Base-by-base conservation (phyloP, 2,888 invertebrate species). In the Entomobrya multifasciata region DNA sequence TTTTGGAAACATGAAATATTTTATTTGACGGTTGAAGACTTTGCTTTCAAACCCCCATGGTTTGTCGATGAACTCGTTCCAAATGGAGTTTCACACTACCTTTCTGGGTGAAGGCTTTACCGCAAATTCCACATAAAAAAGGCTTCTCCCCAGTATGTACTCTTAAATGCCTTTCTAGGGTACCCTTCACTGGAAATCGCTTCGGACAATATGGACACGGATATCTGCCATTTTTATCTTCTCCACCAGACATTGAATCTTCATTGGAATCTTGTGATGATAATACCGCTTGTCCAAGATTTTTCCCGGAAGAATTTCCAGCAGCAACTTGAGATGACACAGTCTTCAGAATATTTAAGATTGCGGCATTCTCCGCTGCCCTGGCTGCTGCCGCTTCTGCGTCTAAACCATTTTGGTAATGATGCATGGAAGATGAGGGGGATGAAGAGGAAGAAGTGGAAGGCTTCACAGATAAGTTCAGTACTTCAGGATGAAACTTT, bases 61-160 rank as follows among this genome's bases (percentile, higher is more conserved):
- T 52, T 65, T 86, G 80, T 17, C 86, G 49, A 27, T 88, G 88
- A 70, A 88, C 88, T 22, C 88, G 83, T 49, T 88, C 87, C 17
- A 87, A 60, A 80, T 88, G 88, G 0, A 88, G 81, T 55, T 88
- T 88, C 3, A 88, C 88, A 27, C 84, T 84, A 4, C 88, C 88
- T 65, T 88, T 88, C 41, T 88, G 88, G 0, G 88, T 88, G 41
- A 88, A 88, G 0, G 84, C 81, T 30, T 88, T 88, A 0, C 88
- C 87, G 30, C 87, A 88, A 2, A 80, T 52, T 30, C 85, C 79
- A 49, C 85, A 86, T 0, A 79, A 13, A 30, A 86, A 86, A 0
- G 85, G 85, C 49, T 86, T 86, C 47, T 86, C 85, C 0, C 85
- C 85, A 0, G 85, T 86, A 17, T 86, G 85, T 0, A 86, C 85